A percentile compares a stretch with the other conserved stretches of the same genome.
phyloP scores from a whole-genome alignment of 2,113 vertebrate species.

The Rutilus rutilus region DNA sequence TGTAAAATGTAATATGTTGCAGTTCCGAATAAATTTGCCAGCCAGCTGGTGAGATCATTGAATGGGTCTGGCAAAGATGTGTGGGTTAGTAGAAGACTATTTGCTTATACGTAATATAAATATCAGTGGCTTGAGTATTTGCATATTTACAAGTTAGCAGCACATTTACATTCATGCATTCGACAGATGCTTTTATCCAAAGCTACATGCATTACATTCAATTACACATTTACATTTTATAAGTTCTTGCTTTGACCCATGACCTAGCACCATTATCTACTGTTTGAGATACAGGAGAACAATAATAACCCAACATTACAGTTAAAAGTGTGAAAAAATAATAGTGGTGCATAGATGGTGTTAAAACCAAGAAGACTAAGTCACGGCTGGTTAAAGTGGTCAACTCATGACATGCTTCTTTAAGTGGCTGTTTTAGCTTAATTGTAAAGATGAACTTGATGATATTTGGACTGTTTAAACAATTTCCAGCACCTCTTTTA shows the following conservation, averaged over 20 bases:
- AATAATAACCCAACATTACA: neutral
- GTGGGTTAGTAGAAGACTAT: neutral
- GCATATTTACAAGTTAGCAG: neutral
- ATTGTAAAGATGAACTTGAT: neutral
- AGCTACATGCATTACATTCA: no score
- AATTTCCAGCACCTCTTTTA: no score
- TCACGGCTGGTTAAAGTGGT: neutral
- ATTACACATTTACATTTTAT: no score
- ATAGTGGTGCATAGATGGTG: neutral
- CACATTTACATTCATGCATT: no score
- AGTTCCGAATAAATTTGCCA: neutral
- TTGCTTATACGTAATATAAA: neutral
- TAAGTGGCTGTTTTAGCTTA: neutral
- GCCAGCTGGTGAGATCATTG: neutral
- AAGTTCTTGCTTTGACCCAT: no score
- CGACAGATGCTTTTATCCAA: no score
- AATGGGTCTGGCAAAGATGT: no score
- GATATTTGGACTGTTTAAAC: no score
- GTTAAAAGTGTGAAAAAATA: neutral
- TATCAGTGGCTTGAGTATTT: neutral
- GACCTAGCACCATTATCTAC: no score
- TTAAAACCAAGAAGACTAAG: no score
- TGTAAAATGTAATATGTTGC: neutral
- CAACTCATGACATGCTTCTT: neutral
- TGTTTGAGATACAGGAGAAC: no score